Conservation (phyloP, 2,888 invertebrate species). For the Morpho helenor region DNA sequence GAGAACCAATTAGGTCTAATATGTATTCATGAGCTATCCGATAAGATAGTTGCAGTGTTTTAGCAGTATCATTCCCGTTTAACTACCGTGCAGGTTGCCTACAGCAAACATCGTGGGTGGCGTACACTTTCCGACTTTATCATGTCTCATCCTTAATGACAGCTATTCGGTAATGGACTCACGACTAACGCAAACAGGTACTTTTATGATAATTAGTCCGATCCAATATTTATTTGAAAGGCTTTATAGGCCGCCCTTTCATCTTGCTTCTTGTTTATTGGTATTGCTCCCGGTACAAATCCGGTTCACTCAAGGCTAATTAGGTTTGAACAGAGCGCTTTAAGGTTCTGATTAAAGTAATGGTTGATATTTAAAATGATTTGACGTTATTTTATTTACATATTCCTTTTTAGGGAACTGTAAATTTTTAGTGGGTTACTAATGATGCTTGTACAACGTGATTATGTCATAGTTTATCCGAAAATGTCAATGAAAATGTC, state of each 20-base stretch:
- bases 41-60: conserved; percentile 49
- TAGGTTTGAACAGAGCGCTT: conserved; percentile 43
- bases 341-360: conserved; percentile 35
- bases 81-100: conserved; percentile 29
- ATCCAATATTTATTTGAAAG: conserved; percentile 67
- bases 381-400: not conserved
- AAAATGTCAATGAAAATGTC: too few species aligned
- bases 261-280: conserved; percentile 61
- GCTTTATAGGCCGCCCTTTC: conserved; percentile 59
- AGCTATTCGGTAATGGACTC: conserved; percentile 69
- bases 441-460: too few species aligned
- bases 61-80: conserved; percentile 55
- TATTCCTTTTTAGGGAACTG: too few species aligned
- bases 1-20: conserved; percentile 47
- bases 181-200: conserved; percentile 55
- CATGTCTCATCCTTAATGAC: conserved; percentile 56
- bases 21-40: conserved; percentile 52
- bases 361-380: conserved; percentile 18
- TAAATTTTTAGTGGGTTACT: too few species aligned
- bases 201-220: conserved; percentile 73
- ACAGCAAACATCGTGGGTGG: conserved; percentile 58
- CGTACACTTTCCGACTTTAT: conserved; percentile 49
- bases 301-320: conserved; percentile 51
- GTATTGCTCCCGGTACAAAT: conserved; percentile 53
- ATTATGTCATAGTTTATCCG: too few species aligned